Base-by-base conservation (phyloP, 2,113 vertebrate species). In the Peromyscus leucopus region DNA sequence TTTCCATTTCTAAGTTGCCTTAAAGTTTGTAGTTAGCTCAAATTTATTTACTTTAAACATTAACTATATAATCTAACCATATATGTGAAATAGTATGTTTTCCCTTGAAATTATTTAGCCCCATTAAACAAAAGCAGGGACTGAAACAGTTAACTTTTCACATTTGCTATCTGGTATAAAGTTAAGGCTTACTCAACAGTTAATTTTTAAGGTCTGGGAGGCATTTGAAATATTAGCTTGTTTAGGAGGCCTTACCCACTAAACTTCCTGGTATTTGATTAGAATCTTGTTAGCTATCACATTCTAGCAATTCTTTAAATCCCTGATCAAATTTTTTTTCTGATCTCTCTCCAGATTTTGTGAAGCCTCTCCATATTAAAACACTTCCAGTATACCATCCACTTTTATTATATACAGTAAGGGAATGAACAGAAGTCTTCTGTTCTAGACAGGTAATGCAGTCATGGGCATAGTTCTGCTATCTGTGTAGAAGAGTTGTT, bases 1-100 rank as follows among this genome's bases (percentile, higher is more conserved):
- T 84, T 88, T 91, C 82, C 76, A 95, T 69, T 90, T 61, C 31
- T 69, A 96, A 74, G 31, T 21, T 89, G 42, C 39, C 85, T 89
- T 95, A 42, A 85, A 94, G 59, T 94, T 39, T 93, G 33, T 46
- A 85, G 59, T 57, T 69, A 85, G 57, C 8, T 88, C 16, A 94
- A 69, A 36, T 80, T 93, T 69, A 80, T 46, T 33, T 79, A 79
- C 57, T 89, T n/a, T 85, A 39, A 95, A 91, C 33, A 63, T 88
- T 71, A 72, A 26, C 67, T 89, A 90, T 31, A 89, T 3, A 83
- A 61, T 69, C 39, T 93, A 65, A 39, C 86, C 51, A 48, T 67
- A 63, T 42, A 65, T 57, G 31, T 46, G 39, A 92, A 80, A 82
- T 82, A 80, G 16, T 48, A 46, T 59, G 36, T 88, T 84, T 82